Base-by-base conservation (phyloP, 2,113 vertebrate species). In the Sylvilagus bachmani region DNA sequence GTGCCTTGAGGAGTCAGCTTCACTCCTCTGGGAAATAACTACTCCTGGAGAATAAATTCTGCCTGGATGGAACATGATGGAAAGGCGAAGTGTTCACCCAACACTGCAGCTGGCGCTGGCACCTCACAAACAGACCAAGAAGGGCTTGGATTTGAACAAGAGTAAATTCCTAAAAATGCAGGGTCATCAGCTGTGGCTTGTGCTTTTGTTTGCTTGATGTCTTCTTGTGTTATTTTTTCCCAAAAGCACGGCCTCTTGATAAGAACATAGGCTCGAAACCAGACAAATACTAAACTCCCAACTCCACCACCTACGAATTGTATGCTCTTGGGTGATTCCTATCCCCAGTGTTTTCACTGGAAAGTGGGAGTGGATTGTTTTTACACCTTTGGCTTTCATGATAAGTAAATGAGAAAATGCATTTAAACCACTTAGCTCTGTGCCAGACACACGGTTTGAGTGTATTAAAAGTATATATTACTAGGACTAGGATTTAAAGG, bases 401-500 rank as follows among this genome's bases (percentile, higher is more conserved):
- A 82, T 8, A 33, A 36, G 29, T 77, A 82, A 83, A 38, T 77
- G 53, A 86, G 38, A 64, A 61, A 27, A 70, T 51, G 38, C 5
- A 55, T 83, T 88, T 77, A 64, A 29, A 71, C 44, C 33, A 67
- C 58, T 38, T 36, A 84, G 73, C 21, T 33, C 24, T 6, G 55
- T 78, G 44, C 36, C 70, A 74, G 49, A 91, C 12, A 51, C 71
- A 78, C 55, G 66, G 10, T 8, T 12, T 66, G 58, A 79, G 36
- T 71, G 77, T 79, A 78, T 51, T 88, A 79, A 58, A 82, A 88
- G 61, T 58, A 83, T 12, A 3, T 25, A 88, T 88, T 81, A 62
- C 58, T 71, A 64, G 93, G 53, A 92, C 44, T 83, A 91, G 44
- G 83, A 84, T 49, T 77, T 83, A 84, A 94, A 91, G 78, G 71